Evolutionary conservation across 1,140 invertebrate species (phyloP).

Genomic region (Atta cephalotes): DNA sequence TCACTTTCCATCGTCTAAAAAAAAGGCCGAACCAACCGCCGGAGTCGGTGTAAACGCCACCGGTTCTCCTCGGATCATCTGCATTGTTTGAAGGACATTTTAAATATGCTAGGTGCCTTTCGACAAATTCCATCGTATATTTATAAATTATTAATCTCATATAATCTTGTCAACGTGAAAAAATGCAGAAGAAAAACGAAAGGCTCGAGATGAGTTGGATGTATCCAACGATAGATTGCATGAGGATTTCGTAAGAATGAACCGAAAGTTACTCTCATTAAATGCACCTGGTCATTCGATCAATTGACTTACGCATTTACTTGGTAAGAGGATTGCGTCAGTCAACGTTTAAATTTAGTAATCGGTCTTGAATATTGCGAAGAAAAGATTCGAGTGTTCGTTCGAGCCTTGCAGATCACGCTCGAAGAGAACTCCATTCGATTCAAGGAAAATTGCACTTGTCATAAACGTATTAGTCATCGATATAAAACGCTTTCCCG

Average conservation of each 20-base stretch:
- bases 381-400: neutral
- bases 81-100: neutral
- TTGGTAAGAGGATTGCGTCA: conserved; percentile 32
- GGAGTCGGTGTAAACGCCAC: conserved; percentile 35
- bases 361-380: conserved; percentile 7
- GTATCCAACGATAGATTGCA: too few relatives aligned
- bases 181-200: neutral
- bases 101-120: neutral
- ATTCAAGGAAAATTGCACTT: conserved; percentile 7
- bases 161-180: neutral
- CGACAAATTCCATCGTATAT: neutral
- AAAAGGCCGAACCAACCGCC: neutral
- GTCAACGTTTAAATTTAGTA: conserved; percentile 17
- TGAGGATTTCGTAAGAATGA: conserved; percentile 28
- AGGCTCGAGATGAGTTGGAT: neutral
- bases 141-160: neutral
- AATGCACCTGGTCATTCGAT: conserved; percentile 53
- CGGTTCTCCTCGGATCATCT: neutral
- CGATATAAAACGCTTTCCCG: conserved; percentile 6
- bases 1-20: conserved; percentile 48
- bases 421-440: neutral
- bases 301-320: conserved; percentile 31
- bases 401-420: too few relatives aligned
- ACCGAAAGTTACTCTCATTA: conserved; percentile 31
- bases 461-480: neutral